A percentile compares a stretch with the other conserved stretches of the same genome.
phyloP scores from a whole-genome alignment of 2,113 vertebrate species.

The Triplophysa dalaica region DNA sequence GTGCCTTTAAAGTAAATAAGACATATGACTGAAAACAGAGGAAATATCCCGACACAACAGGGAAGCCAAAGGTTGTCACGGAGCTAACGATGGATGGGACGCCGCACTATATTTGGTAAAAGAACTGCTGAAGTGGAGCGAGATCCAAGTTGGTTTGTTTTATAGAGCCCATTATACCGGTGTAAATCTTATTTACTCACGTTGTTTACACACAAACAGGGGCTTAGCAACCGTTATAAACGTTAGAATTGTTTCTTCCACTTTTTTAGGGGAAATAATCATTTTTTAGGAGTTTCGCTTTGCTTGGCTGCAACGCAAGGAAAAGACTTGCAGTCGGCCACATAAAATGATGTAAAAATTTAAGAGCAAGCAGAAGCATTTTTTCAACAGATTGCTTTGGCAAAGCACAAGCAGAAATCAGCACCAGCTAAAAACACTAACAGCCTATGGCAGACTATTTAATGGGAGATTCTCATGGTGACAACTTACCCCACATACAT shows the following conservation, averaged over 20 bases:
- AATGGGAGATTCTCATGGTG: too few relatives aligned
- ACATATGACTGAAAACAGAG: slow-evolving; percentile 21
- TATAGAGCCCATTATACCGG: background rate
- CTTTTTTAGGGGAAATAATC: background rate
- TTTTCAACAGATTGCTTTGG: background rate
- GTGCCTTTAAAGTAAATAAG: slow-evolving; percentile 33
- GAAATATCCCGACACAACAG: slow-evolving; percentile 16
- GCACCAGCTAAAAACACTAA: too few relatives aligned
- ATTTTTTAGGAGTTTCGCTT: background rate
- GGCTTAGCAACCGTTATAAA: background rate
- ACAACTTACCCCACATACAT: too few relatives aligned
- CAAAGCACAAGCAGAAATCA: background rate
- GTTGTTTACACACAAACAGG: slow-evolving; percentile 1
- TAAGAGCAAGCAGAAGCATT: background rate
- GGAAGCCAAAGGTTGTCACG: slow-evolving; percentile 5
- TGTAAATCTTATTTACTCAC: background rate
- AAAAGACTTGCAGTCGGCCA: background rate
- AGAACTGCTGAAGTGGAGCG: background rate
- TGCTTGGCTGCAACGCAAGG: background rate
- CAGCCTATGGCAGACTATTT: too few relatives aligned
- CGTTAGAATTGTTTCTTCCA: too few relatives aligned
- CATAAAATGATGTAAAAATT: background rate
- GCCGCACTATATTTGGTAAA: slow-evolving; percentile 14
- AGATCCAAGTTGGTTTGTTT: background rate
- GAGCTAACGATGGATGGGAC: background rate